Evolutionary conservation across 2,888 invertebrate genomes (phyloP).

Genomic region (Drosophila borborema): DNA sequence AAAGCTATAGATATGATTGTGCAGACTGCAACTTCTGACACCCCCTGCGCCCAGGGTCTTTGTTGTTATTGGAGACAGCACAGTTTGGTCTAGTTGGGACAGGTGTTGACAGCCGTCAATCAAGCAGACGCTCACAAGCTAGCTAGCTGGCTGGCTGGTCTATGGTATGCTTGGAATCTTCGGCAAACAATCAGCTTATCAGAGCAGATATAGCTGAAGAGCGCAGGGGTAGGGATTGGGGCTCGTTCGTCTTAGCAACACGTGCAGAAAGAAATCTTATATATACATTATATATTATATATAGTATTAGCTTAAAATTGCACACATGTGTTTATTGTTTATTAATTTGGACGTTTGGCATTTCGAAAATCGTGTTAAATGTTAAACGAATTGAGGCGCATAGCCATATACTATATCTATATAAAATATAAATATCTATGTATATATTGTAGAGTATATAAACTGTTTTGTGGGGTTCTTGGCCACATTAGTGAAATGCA

Average conservation of each 20-base stretch:
- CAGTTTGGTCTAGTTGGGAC: slow-evolving; percentile 9
- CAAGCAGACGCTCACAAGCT: not conserved
- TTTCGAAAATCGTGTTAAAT: slow-evolving; percentile 41
- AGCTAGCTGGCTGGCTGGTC: not conserved
- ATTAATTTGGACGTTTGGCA: slow-evolving; percentile 37
- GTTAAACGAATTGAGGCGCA: slow-evolving; percentile 34
- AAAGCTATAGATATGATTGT: slow-evolving; percentile 13
- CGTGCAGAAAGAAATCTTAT: slow-evolving; percentile 10
- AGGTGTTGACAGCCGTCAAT: slow-evolving; percentile 26
- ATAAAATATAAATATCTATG: slow-evolving; percentile 5
- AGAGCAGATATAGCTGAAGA: not conserved
- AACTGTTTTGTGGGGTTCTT: slow-evolving; percentile 48
- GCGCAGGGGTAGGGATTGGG: not conserved
- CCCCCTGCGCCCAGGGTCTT: not conserved
- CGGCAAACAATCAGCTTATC: slow-evolving; percentile 5
- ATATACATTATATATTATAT: not conserved
- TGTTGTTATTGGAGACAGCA: slow-evolving; percentile 19
- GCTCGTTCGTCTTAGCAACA: not conserved
- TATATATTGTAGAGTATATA: slow-evolving; percentile 7
- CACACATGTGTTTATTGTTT: slow-evolving; percentile 34
- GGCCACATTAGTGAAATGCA: slow-evolving; percentile 63
- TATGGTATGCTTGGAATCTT: slow-evolving; percentile 1
- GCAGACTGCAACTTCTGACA: not conserved
- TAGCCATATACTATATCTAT: slow-evolving; percentile 26
- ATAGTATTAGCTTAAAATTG: slow-evolving; percentile 18